Percentiles rank a stretch among this genome's conserved stretches.
Evolutionary conservation across 2,797 vertebrate species (phyloP).

Genomic region (Xenentodon cancila): DNA sequence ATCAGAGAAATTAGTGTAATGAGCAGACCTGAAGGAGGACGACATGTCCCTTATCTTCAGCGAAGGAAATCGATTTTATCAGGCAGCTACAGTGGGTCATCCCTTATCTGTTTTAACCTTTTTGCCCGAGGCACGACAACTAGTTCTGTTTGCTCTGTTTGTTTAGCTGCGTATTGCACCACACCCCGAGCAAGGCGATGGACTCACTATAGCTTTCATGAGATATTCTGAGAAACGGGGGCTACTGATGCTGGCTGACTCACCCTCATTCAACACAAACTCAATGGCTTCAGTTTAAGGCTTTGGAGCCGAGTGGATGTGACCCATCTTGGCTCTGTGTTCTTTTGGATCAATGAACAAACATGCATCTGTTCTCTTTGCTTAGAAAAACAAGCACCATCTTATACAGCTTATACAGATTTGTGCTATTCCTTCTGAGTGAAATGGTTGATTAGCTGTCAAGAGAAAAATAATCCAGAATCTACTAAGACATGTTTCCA

Average conservation of each 20-base stretch:
- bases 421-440: no score
- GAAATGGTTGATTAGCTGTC: no score
- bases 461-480: no score
- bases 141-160: constrained; percentile 14
- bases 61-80: constrained; percentile 50
- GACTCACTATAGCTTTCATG: constrained; percentile 27
- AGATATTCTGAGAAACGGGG: constrained; percentile 51
- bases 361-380: constrained; percentile 20
- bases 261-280: constrained; percentile 38
- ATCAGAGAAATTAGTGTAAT: constrained; percentile 27
- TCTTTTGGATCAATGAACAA: constrained; percentile 42
- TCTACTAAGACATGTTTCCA: no score
- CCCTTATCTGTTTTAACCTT: constrained; percentile 41
- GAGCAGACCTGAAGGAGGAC: constrained; percentile 37
- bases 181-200: constrained; percentile 16
- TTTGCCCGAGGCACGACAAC: constrained; percentile 18
- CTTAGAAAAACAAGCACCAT: constrained; percentile 26
- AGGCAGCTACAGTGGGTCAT: constrained; percentile 26
- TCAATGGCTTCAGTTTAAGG: constrained; percentile 53
- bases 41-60: constrained; percentile 42
- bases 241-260: constrained; percentile 27
- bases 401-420: constrained; percentile 1
- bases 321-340: constrained; percentile 28
- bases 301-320: constrained; percentile 36
- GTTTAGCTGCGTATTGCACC: constrained; percentile 18